A percentile compares a stretch with the other conserved stretches of the same genome.
Evolutionary conservation across 2,888 invertebrate species (phyloP).

Genomic region (Polylopha cassiicola): DNA sequence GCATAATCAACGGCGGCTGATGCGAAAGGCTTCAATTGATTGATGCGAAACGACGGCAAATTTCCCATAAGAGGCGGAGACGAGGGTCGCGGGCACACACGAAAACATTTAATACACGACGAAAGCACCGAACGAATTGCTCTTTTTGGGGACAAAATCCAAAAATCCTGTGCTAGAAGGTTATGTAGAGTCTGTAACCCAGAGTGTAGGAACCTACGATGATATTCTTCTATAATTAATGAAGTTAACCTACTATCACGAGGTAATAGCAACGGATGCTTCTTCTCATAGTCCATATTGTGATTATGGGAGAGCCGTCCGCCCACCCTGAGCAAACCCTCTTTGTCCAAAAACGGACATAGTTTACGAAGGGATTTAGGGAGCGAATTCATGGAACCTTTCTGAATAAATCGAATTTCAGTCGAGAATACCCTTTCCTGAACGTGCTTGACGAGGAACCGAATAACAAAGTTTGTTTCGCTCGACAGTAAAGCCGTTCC

Average conservation of each 20-base stretch:
- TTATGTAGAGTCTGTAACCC: no score
- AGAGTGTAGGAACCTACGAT: no score
- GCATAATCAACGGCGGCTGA: no score
- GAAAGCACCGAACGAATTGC: no score
- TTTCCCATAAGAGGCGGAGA: no score
- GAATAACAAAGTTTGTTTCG: not conserved
- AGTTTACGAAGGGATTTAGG: constrained; percentile 1
- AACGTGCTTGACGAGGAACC: not conserved
- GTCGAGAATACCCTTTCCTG: not conserved
- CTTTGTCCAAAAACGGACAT: not conserved
- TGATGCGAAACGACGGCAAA: no score
- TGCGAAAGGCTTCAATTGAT: no score
- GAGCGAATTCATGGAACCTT: not conserved
- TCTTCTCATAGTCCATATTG: not conserved
- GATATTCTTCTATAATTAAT: not conserved
- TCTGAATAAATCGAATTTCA: not conserved
- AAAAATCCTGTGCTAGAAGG: no score
- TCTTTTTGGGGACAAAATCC: no score
- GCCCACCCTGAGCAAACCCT: constrained; percentile 6
- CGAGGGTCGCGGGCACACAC: no score
- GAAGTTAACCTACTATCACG: not conserved
- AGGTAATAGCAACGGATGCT: constrained; percentile 4
- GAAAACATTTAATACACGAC: no score
- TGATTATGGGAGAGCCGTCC: constrained; percentile 1
- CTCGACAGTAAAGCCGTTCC: not conserved